Percentiles rank a stretch among this genome's conserved stretches.
These are phyloP conservation scores for Formica aserva DNA, from an alignment of 2,888 invertebrate species.

Conservation along the genomic window DNA sequence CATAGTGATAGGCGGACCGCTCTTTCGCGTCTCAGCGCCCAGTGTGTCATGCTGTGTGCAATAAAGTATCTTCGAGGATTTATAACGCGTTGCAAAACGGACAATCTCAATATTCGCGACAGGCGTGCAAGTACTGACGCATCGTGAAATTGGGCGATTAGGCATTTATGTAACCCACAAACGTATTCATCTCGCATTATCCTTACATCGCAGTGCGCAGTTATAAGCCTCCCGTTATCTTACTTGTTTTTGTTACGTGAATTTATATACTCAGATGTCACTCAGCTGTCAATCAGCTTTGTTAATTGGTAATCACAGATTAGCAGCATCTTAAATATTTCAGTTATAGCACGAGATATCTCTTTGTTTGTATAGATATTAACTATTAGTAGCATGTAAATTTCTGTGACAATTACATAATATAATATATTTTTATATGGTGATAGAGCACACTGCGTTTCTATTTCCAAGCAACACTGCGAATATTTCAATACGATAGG, in stretches of 20 bases:
- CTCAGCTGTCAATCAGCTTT: conserved; percentile 18
- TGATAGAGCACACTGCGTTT: not conserved
- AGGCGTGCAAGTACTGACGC: conserved; percentile 23
- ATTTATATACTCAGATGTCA: not conserved
- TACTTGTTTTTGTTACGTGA: not conserved
- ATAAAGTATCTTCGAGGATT: conserved; percentile 62
- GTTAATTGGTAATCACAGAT: conserved; percentile 17
- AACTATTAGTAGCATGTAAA: not conserved
- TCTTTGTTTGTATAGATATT: not conserved
- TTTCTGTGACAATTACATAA: not conserved
- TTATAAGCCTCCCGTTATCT: not conserved
- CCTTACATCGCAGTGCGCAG: not conserved
- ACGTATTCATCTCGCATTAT: not conserved
- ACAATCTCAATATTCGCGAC: conserved; percentile 50
- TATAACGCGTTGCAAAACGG: conserved; percentile 61
- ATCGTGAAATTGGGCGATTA: conserved; percentile 51
- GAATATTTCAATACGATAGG: not conserved
- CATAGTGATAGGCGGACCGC: conserved; percentile 57
- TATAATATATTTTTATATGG: not conserved
- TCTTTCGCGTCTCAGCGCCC: conserved; percentile 44
- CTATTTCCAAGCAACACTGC: not conserved
- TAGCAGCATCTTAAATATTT: conserved; percentile 1
- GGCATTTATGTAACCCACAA: conserved; percentile 29
- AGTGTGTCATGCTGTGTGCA: conserved; percentile 42
- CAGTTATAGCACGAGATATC: not conserved